phyloP scores from a whole-genome alignment of 2,888 invertebrate species.

The Drosophila pegasa region DNA sequence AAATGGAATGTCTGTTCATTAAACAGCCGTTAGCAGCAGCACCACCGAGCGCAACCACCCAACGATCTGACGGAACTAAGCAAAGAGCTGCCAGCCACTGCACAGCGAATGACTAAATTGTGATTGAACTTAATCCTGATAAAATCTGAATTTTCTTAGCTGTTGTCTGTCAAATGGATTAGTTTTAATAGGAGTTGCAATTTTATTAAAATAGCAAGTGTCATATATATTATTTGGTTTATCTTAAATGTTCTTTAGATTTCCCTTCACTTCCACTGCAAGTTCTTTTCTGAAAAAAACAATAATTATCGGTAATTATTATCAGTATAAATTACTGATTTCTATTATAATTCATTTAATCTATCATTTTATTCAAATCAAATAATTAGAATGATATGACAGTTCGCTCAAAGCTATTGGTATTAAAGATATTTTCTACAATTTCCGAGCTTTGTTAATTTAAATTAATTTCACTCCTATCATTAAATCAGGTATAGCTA shows the following conservation, averaged over 20 bases:
- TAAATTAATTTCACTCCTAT: no score
- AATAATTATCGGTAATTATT: no score
- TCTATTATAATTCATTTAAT: no score
- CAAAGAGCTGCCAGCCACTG: not conserved
- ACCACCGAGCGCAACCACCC: not conserved
- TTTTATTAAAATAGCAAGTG: not conserved
- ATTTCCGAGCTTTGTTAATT: not conserved
- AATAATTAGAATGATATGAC: no score
- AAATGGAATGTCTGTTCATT: constrained; percentile 61
- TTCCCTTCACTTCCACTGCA: no score
- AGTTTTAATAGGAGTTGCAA: not conserved
- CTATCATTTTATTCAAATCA: no score
- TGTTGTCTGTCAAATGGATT: not conserved
- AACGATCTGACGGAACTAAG: constrained; percentile 17
- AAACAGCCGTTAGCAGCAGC: constrained; percentile 50
- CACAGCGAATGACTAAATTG: constrained; percentile 10
- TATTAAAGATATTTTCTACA: not conserved
- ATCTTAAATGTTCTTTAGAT: no score
- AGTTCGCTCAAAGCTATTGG: no score
- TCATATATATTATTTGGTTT: not conserved
- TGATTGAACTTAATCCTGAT: constrained; percentile 3
- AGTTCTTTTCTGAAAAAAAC: no score
- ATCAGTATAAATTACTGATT: no score
- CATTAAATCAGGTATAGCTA: not conserved
- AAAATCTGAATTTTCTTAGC: not conserved